Evolutionary conservation across 2,113 vertebrate genomes (phyloP).

Genomic region (Cephalopholis sonnerati): DNA sequence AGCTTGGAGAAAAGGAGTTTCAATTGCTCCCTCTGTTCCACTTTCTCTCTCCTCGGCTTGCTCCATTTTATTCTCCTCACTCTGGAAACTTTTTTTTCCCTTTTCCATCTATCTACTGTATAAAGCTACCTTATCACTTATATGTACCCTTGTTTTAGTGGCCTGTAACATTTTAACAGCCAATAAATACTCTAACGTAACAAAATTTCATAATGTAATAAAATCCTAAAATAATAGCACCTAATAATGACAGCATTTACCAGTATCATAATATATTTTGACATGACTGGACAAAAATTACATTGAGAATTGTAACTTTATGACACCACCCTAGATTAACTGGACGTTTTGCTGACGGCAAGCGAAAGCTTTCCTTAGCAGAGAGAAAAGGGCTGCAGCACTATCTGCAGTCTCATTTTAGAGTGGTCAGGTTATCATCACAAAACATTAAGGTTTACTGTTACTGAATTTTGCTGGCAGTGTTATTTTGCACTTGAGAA

Average conservation of each 20-base stretch:
- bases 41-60: neutral
- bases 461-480: neutral
- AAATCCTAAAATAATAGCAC: conserved; percentile 25
- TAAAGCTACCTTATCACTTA: neutral
- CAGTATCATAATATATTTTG: neutral
- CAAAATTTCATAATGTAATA: conserved; percentile 18
- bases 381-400: neutral
- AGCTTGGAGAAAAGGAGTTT: neutral
- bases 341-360: conserved; percentile 14
- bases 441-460: neutral
- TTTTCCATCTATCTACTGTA: neutral
- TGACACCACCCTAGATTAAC: conserved; percentile 8
- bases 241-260: conserved; percentile 11
- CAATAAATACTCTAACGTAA: conserved; percentile 16
- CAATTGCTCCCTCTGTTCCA: neutral
- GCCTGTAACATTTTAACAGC: conserved; percentile 3
- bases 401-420: neutral
- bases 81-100: neutral
- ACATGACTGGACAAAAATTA: conserved; percentile 17
- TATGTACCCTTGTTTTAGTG: neutral
- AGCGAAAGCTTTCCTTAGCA: neutral
- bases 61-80: neutral
- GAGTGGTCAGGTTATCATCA: neutral
- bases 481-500: neutral
- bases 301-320: neutral